Percentiles rank a stretch among this genome's conserved stretches.
phyloP scores from a whole-genome alignment of 2,797 vertebrate species.

The Tragelaphus eurycerus region DNA sequence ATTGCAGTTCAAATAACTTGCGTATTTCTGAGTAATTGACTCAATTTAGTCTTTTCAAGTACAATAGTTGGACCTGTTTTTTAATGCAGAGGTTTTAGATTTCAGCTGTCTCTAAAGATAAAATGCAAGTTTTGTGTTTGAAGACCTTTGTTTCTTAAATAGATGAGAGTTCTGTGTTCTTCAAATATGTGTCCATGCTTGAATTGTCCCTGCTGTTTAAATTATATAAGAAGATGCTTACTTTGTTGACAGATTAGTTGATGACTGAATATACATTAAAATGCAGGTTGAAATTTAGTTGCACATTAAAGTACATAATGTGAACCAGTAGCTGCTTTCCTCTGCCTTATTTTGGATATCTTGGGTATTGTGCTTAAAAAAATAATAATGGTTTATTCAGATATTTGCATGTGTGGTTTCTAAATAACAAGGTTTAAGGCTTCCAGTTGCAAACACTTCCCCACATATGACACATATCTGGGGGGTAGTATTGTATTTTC shows the following conservation, averaged over 20 bases:
- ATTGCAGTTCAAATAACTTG: neutral
- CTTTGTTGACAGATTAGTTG: constrained; percentile 25
- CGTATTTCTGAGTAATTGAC: neutral
- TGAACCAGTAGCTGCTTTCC: neutral
- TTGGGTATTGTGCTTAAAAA: neutral
- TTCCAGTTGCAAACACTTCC: neutral
- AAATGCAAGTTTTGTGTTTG: neutral
- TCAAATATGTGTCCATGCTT: neutral
- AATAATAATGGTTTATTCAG: neutral
- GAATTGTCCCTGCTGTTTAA: neutral
- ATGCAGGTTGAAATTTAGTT: neutral
- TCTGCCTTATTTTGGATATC: neutral
- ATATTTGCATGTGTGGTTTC: neutral
- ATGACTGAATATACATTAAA: neutral
- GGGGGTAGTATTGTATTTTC: neutral
- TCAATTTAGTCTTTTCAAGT: neutral
- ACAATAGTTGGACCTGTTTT: neutral
- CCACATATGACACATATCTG: neutral
- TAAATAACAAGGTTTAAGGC: neutral
- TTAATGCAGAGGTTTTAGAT: neutral
- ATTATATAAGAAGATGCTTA: neutral
- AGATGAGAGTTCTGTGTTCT: neutral
- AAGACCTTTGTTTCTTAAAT: neutral
- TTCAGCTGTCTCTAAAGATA: neutral
- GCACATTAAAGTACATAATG: neutral